A percentile compares a stretch with the other conserved stretches of the same genome.
phyloP scores from a whole-genome alignment of 2,888 invertebrate genomes.

The Petrolisthes cinctipes region DNA sequence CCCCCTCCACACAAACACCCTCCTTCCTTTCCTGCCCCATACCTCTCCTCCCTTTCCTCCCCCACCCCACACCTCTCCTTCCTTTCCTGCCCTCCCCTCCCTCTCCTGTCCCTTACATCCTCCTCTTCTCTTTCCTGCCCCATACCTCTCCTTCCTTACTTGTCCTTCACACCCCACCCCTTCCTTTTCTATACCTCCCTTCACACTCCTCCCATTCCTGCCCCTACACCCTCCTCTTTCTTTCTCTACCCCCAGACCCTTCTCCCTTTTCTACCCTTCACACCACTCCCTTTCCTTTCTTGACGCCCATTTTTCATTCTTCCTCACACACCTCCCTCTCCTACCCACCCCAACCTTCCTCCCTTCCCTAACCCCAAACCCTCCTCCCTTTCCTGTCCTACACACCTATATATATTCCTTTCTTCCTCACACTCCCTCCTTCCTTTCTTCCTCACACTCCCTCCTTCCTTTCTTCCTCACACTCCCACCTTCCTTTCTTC shows the following conservation, averaged over 20 bases:
- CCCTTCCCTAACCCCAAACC: conserved; percentile 67
- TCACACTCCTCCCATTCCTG: not conserved
- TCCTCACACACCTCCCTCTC: conserved; percentile 1
- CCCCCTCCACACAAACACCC: conserved; percentile 74
- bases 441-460: conserved; percentile 68
- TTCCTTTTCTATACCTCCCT: not conserved
- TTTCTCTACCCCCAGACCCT: not conserved
- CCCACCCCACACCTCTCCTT: conserved; percentile 16
- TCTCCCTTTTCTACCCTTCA: not conserved
- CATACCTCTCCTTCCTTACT: not conserved
- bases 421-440: conserved; percentile 46
- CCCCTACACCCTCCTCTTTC: not conserved
- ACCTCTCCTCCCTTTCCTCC: conserved; percentile 61
- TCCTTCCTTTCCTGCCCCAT: conserved; percentile 68
- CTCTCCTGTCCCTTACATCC: no score
- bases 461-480: conserved; percentile 74
- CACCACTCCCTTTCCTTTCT: not conserved
- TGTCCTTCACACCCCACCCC: not conserved
- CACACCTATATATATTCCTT: conserved; percentile 2
- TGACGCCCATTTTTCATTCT: not conserved
- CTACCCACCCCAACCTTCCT: conserved; percentile 72
- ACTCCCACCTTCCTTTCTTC: conserved; percentile 68
- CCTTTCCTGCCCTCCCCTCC: conserved; percentile 66
- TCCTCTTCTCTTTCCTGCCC: no score
- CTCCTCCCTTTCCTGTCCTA: conserved; percentile 60